Percentiles rank a stretch among this genome's conserved stretches.
Conservation (phyloP, 2,888 invertebrate species). For the Agrilus mali region DNA sequence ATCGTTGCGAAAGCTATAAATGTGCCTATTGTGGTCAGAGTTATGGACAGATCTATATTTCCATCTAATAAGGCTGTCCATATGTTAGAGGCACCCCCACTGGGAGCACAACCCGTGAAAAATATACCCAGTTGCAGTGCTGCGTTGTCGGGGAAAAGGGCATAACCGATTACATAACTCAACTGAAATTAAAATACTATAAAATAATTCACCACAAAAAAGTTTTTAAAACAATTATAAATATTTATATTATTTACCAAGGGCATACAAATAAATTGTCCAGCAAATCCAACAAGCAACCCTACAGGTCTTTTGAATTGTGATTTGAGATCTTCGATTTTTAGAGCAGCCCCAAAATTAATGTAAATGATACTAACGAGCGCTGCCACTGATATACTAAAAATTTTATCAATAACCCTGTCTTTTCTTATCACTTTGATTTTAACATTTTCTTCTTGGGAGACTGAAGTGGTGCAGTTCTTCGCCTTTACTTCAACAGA, state of each 20-base stretch:
- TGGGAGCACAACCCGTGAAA: constrained; percentile 80
- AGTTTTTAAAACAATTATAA: too few relatives aligned
- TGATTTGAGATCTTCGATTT: constrained; percentile 54
- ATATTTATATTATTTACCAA: constrained; percentile 41
- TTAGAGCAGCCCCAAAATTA: constrained; percentile 83
- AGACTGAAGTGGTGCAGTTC: background rate
- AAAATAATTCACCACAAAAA: too few relatives aligned
- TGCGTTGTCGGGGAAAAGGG: constrained; percentile 54
- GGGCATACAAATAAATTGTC: constrained; percentile 80
- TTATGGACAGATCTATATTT: constrained; percentile 84
- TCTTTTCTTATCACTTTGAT: constrained; percentile 29
- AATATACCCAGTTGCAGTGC: constrained; percentile 76
- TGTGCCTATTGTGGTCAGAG: constrained; percentile 83
- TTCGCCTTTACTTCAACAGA: constrained; percentile 13
- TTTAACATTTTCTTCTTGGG: constrained; percentile 10
- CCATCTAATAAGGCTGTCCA: constrained; percentile 88
- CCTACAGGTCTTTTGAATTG: constrained; percentile 62
- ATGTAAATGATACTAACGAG: constrained; percentile 73
- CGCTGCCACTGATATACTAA: constrained; percentile 60
- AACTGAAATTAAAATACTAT: constrained; percentile 40
- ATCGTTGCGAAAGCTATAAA: constrained; percentile 80
- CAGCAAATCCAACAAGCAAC: constrained; percentile 62
- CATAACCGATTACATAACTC: constrained; percentile 58
- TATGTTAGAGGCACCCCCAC: constrained; percentile 92
- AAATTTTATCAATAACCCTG: constrained; percentile 57